Evolutionary conservation across 1,140 invertebrate genomes (phyloP).

Genomic region (Portunus trituberculatus): DNA sequence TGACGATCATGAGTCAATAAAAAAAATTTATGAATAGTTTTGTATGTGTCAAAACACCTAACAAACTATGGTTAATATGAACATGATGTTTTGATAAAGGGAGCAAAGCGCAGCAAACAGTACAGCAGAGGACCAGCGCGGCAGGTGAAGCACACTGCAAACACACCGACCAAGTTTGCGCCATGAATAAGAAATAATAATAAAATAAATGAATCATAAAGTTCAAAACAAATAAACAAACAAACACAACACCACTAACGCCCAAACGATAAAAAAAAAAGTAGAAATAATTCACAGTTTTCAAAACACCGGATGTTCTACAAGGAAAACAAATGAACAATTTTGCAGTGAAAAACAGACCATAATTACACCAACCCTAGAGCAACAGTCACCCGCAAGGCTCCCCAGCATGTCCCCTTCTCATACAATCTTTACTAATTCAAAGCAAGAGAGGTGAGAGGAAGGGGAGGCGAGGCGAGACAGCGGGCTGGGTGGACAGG

Average conservation of each 20-base stretch:
- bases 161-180: not conserved
- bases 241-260: conserved; percentile 5
- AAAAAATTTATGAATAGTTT: too few species aligned
- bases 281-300: not conserved
- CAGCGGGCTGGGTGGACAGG: conserved; percentile 7
- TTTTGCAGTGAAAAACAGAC: not conserved
- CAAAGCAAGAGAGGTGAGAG: conserved; percentile 18
- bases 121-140: not conserved
- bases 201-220: too few species aligned
- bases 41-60: too few species aligned
- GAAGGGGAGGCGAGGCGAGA: conserved; percentile 7
- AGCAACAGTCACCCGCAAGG: conserved; percentile 17
- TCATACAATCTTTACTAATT: conserved; percentile 24
- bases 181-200: too few species aligned
- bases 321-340: conserved; percentile 23
- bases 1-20: too few species aligned
- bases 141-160: not conserved
- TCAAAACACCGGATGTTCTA: not conserved
- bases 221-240: not conserved
- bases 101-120: not conserved
- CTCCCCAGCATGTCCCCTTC: not conserved
- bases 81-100: too few species aligned
- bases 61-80: too few species aligned
- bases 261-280: not conserved
- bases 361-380: not conserved